Evolutionary conservation across 2,113 vertebrate genomes (phyloP).

Genomic region (Gymnogyps californianus): DNA sequence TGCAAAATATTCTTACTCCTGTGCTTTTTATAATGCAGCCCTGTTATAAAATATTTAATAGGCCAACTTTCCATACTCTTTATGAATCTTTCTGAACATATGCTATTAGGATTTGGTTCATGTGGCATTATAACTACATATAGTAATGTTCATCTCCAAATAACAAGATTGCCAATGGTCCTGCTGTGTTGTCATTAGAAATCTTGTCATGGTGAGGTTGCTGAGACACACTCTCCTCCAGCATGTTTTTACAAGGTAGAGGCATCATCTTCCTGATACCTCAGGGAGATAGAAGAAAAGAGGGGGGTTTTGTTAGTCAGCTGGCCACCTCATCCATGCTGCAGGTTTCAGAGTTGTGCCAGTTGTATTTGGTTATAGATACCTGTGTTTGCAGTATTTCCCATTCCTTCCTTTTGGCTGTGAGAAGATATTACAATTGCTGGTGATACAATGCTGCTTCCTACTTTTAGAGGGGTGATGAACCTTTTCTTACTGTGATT

Average conservation of each 20-base stretch:
- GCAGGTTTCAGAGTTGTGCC: neutral
- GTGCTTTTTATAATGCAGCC: neutral
- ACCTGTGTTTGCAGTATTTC: neutral
- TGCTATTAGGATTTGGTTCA: neutral
- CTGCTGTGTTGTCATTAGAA: neutral
- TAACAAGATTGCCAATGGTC: neutral
- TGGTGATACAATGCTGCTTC: neutral
- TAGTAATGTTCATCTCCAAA: neutral
- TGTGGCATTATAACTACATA: neutral
- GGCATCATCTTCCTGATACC: neutral
- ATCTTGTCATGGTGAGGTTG: neutral
- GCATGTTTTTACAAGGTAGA: neutral
- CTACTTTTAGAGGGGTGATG: neutral
- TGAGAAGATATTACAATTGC: neutral
- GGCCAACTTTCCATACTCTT: neutral
- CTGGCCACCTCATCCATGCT: rapidly evolving
- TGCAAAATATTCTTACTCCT: neutral
- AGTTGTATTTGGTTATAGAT: neutral
- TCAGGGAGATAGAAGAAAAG: neutral
- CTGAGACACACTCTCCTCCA: neutral
- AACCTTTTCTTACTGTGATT: neutral
- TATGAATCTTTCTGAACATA: neutral
- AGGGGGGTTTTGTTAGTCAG: neutral
- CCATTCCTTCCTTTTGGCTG: neutral
- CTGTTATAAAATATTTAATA: neutral